These are phyloP conservation scores for Tenthredo distinguenda DNA, from an alignment of 2,888 invertebrate species.

Conservation along the genomic window DNA sequence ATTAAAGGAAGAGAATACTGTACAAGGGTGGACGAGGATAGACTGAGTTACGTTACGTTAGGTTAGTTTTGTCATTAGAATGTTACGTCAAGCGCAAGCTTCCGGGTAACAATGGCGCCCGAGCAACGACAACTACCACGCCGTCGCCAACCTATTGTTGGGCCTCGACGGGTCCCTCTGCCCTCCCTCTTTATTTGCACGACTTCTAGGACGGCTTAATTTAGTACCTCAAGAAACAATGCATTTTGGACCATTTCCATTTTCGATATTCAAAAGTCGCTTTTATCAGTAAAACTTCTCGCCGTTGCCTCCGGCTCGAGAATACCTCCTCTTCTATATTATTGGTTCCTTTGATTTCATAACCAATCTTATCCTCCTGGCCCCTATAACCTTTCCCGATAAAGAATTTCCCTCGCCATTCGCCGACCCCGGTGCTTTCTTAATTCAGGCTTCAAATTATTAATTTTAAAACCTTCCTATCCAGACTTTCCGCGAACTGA, in stretches of 20 bases:
- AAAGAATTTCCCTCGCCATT: conserved; percentile 17
- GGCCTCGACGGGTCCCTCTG: neutral
- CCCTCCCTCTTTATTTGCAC: conserved; percentile 35
- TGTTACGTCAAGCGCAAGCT: conserved; percentile 51
- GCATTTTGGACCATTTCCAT: conserved; percentile 46
- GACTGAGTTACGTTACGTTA: conserved; percentile 27
- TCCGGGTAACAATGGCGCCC: conserved; percentile 47
- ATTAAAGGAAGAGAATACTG: neutral
- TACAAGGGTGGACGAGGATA: neutral
- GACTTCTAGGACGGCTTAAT: conserved; percentile 40
- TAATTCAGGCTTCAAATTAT: neutral
- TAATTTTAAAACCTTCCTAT: conserved; percentile 25
- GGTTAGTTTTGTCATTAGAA: conserved; percentile 52
- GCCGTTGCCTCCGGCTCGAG: neutral
- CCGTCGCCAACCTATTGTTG: conserved; percentile 33
- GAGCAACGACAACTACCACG: conserved; percentile 28
- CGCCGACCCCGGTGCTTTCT: neutral
- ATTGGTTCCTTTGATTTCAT: conserved; percentile 29
- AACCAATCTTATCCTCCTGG: neutral
- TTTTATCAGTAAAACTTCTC: conserved; percentile 24
- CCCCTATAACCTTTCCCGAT: neutral
- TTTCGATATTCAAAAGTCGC: conserved; percentile 47
- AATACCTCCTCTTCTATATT: neutral
- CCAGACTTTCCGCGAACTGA: neutral
- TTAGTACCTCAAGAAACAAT: conserved; percentile 46